These are phyloP conservation scores for Geococcyx californianus DNA, from an alignment of 2,113 vertebrate species.

Conservation along the genomic window DNA sequence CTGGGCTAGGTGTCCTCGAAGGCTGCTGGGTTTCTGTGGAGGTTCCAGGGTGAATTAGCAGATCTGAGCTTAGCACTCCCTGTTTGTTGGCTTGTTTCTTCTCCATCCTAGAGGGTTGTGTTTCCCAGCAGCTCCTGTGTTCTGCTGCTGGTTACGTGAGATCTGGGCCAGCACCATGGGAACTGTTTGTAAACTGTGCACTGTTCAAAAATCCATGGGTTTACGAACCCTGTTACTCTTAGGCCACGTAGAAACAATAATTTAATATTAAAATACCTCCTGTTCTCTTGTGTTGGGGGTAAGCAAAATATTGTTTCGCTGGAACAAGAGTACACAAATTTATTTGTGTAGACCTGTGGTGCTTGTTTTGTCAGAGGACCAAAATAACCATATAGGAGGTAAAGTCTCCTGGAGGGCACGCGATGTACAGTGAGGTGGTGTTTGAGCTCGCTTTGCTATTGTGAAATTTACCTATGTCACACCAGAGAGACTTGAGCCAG, in stretches of 20 bases:
- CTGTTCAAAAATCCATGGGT: neutral
- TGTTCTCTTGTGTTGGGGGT: neutral
- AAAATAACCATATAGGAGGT: neutral
- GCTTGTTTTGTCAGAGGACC: neutral
- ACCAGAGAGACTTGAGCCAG: slow-evolving; percentile 27
- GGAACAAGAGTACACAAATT: neutral
- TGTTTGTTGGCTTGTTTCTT: neutral
- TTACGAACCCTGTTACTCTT: neutral
- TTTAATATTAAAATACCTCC: neutral
- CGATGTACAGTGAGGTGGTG: slow-evolving; percentile 1
- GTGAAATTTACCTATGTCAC: slow-evolving; percentile 67
- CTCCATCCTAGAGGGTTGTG: rapidly evolving
- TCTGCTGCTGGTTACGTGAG: rapidly evolving
- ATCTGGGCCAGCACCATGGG: neutral
- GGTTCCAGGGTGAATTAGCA: neutral
- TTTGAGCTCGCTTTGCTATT: slow-evolving; percentile 44
- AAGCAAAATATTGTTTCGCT: slow-evolving; percentile 1
- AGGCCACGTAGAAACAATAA: neutral
- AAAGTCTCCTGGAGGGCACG: neutral
- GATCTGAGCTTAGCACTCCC: neutral
- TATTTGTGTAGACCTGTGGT: neutral
- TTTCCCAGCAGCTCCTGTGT: neutral
- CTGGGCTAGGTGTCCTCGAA: neutral
- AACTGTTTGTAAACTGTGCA: neutral
- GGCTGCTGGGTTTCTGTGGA: rapidly evolving